Conservation (phyloP, 2,113 vertebrate genomes). For the Brachionichthys hirsutus region DNA sequence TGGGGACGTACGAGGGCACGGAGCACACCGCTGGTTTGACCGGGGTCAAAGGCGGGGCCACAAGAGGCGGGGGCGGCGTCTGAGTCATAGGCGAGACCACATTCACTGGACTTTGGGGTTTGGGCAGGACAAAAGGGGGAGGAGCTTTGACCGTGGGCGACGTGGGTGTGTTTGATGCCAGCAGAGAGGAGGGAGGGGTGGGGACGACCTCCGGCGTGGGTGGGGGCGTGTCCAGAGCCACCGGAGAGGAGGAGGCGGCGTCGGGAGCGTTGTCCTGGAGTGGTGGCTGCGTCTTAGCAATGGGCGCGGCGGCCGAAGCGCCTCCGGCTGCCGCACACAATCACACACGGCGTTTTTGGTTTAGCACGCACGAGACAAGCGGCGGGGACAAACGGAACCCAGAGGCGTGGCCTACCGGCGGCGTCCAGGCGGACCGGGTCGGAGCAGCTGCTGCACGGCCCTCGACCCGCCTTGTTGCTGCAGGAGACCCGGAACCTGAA, state of each 20-base stretch:
- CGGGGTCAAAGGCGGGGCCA: conserved; percentile 52
- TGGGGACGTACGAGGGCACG: conserved; percentile 59
- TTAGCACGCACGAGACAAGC: background rate
- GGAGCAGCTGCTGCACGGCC: conserved; percentile 86
- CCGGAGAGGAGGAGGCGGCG: background rate
- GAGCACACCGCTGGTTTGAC: conserved; percentile 56
- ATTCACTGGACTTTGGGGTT: conserved; percentile 75
- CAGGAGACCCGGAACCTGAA: conserved; percentile 89
- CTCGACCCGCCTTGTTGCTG: conserved; percentile 90
- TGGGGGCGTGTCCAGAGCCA: background rate
- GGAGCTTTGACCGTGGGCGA: conserved; percentile 45
- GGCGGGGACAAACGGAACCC: no score
- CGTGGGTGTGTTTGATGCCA: background rate
- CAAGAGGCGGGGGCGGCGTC: conserved; percentile 35
- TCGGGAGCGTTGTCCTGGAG: conserved; percentile 25
- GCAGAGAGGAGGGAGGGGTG: conserved; percentile 4
- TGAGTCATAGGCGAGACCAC: conserved; percentile 73
- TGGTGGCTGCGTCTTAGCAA: conserved; percentile 58
- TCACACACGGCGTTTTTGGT: background rate
- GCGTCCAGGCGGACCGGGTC: conserved; percentile 79
- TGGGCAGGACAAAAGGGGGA: conserved; percentile 66
- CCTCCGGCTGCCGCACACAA: conserved; percentile 62
- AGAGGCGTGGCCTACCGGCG: conserved; percentile 68
- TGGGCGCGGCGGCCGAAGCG: conserved; percentile 49
- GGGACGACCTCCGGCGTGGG: background rate